Evolutionary conservation across 2,888 invertebrate genomes (phyloP).

Genomic region (Parnassius smintheus): DNA sequence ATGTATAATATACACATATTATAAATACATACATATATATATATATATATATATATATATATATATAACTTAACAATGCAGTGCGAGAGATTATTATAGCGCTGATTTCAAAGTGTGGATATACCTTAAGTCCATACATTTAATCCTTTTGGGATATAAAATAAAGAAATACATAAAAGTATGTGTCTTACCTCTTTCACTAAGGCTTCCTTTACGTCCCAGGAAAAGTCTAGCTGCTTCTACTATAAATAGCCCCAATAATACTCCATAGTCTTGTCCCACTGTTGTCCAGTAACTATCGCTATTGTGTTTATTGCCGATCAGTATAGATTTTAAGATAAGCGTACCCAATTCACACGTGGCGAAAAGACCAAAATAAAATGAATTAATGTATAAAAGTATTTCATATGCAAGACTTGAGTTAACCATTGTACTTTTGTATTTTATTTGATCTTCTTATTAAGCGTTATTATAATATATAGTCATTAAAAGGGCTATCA

Average conservation of each 20-base stretch:
- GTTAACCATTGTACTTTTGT: conserved; percentile 80
- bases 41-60: no score
- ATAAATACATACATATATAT: no score
- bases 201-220: conserved; percentile 93
- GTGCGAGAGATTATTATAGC: no score
- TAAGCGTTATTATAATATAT: no score
- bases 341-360: conserved; percentile 90
- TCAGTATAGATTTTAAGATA: conserved; percentile 88
- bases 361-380: conserved; percentile 93
- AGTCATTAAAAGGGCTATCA: no score
- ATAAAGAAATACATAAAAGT: background rate
- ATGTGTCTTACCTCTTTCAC: conserved; percentile 82
- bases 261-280: conserved; percentile 88
- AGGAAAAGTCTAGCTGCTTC: conserved; percentile 91
- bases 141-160: no score
- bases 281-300: conserved; percentile 86
- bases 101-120: no score
- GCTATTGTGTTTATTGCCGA: conserved; percentile 75
- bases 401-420: conserved; percentile 92
- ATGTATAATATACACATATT: no score
- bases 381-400: conserved; percentile 91
- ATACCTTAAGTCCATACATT: no score
- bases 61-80: no score
- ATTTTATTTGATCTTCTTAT: background rate
- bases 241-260: conserved; percentile 88